phyloP scores from a whole-genome alignment of 2,888 invertebrate species.

The Drosophila silvestris region DNA sequence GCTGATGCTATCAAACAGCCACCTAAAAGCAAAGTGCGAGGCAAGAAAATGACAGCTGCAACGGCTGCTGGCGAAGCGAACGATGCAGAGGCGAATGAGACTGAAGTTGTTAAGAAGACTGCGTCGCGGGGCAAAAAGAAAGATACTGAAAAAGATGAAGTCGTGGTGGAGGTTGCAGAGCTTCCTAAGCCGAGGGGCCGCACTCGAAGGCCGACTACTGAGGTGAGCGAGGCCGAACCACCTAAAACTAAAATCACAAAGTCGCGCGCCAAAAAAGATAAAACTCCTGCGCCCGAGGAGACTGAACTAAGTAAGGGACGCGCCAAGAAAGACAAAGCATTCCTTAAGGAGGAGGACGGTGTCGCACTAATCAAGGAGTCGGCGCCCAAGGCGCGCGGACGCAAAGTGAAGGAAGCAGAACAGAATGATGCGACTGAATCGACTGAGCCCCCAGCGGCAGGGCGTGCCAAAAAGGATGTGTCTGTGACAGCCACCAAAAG shows the following conservation, averaged over 20 bases:
- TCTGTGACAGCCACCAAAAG: conserved; percentile 3
- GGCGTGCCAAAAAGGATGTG: conserved; percentile 22
- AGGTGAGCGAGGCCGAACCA: conserved; percentile 9
- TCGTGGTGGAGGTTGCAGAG: conserved; percentile 12
- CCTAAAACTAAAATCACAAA: conserved; percentile 21
- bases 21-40: conserved; percentile 60
- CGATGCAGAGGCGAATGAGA: background rate
- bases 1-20: conserved; percentile 28
- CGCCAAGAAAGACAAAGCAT: conserved; percentile 13
- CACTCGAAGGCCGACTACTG: conserved; percentile 37
- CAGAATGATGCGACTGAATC: conserved; percentile 9
- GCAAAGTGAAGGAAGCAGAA: conserved; percentile 46
- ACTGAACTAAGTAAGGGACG: conserved; percentile 1
- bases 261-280: conserved; percentile 38
- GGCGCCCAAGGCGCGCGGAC: conserved; percentile 36
- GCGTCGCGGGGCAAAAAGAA: conserved; percentile 26
- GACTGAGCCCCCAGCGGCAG: background rate
- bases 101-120: conserved; percentile 25
- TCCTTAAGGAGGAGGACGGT: conserved; percentile 8
- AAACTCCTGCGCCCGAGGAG: background rate
- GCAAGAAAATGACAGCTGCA: conserved; percentile 46
- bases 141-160: conserved; percentile 2
- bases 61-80: conserved; percentile 10
- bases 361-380: conserved; percentile 8
- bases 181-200: conserved; percentile 44